Base-by-base conservation (phyloP, 2,113 vertebrate species). In the Paedocypris sp. region DNA sequence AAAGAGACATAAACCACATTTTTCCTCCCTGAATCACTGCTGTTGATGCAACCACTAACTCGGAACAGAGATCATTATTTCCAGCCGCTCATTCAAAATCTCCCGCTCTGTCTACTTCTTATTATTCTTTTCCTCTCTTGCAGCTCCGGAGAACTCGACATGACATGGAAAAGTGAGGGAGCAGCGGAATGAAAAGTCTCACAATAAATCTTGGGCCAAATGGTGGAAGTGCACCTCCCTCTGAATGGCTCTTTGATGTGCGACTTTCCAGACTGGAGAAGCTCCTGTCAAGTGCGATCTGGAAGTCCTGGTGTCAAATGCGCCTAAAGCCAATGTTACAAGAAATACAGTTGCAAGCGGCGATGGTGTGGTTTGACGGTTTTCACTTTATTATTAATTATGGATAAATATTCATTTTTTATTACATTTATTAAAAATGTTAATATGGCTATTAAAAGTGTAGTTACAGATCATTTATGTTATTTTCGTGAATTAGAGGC, bases 1-100 rank as follows among this genome's bases (percentile, higher is more conserved):
- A 87, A 83, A 89, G 87, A 82, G 81, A 84, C 83, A 85, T 83
- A 71, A 67, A 78, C 70, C 77, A 72, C 83, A 85, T 85, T 83
- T 84, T 83, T 85, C 72, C 81, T 76, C 75, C 50, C 72, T 86
- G 82, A 85, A 82, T 85, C 83, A 86, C 79, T 81, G 75, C 81
- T 77, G 73, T 79, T 77, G 74, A 82, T 64, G 60, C 75, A 82
- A 75, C 72, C 72, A 57, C 76, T 73, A 78, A 80, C 75, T 73
- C 58, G 67, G 72, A 82, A 75, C 74, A 77, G 58, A 75, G 72
- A 63, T 70, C 77, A 70, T 76, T 76, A 65, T 73, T 77, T 75
- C 69, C 69, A 72, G 51, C 33, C 39, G 32, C 71, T 60, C 26
- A 64, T 69, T 68, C 50, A 3, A 41, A 53, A 19, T 41, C 48